Percentiles rank a stretch among this genome's conserved stretches.
Evolutionary conservation across 92 coral and sea anemone genomes (phyloP).

Genomic region (Paramuricea clavata): DNA sequence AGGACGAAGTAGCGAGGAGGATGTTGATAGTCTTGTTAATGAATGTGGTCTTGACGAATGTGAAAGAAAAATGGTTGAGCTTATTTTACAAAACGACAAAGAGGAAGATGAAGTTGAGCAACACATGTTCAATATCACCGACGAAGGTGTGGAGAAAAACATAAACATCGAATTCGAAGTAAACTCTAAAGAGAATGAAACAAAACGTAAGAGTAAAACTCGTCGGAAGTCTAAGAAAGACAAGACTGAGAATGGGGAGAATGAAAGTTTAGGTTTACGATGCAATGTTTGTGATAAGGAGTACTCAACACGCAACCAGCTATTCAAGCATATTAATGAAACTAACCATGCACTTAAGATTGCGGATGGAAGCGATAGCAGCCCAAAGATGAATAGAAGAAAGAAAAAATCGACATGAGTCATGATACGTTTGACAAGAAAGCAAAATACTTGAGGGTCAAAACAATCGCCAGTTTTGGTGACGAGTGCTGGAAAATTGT

Average conservation of each 20-base stretch:
- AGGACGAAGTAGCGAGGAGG: constrained; percentile 27
- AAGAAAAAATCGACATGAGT: constrained; percentile 52
- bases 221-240: constrained; percentile 40
- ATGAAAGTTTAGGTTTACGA: constrained; percentile 8
- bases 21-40: neutral
- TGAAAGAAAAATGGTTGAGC: constrained; percentile 81
- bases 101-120: constrained; percentile 63
- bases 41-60: constrained; percentile 25
- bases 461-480: neutral
- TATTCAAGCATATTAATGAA: constrained; percentile 93
- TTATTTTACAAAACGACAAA: constrained; percentile 60
- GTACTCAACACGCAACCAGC: constrained; percentile 85
- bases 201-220: constrained; percentile 37
- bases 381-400: constrained; percentile 59
- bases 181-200: constrained; percentile 4
- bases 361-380: constrained; percentile 48
- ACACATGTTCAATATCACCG: constrained; percentile 14
- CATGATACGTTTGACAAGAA: neutral
- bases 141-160: neutral
- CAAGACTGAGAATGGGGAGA: constrained; percentile 22
- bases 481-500: neutral
- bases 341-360: constrained; percentile 88
- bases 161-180: constrained; percentile 7
- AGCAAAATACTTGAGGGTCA: neutral
- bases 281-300: constrained; percentile 87